Base-by-base conservation (phyloP, 2,113 vertebrate species). In the Corydoras maculifer region DNA sequence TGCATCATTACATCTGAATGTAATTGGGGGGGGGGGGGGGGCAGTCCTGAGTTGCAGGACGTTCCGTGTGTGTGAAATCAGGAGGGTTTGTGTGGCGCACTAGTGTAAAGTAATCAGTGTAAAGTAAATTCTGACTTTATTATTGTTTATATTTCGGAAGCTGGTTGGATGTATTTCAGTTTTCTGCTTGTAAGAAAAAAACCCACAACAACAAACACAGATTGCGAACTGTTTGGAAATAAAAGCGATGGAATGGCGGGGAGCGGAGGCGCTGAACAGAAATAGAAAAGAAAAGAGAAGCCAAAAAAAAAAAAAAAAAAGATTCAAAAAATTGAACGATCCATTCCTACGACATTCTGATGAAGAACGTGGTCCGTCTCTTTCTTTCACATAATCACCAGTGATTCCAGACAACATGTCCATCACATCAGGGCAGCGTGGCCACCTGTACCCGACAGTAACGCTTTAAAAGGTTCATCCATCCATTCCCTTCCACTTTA, bases 171-270 rank as follows among this genome's bases (percentile, higher is more conserved):
- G 95, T 98, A 97, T 94, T 94, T 95, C 94, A 93, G 92, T 96
- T 97, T 94, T 88, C 84, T 90, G 87, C 96, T 94, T 97, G 94
- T 94, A 43, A n/a, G n/a, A n/a, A 43, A 43, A 43, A 43, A 43
- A 43, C 4, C 35, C 35, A 4, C 4, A 43, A 43, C 4, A 43
- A 43, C 35, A 43, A 43, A 43, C 35, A 90, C 88, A 88, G 90
- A 94, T 97, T 99, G 98, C 93, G 95, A 96, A 98, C 90, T 93
- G 94, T 92, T 93, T 96, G 94, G 91, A 92, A 99, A 98, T 98
- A 97, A 99, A 99, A 93, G 92, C 82, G 81, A 82, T 88, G 91
- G 92, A 94, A 97, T 95, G 93, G 93, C 80, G 74, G 71, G 3
- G 8, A 75, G 49, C 0, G 15, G 74, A 82, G 72, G 81, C 81